A percentile compares a stretch with the other conserved stretches of the same genome.
These are phyloP conservation scores for Tyto alba DNA, from an alignment of 2,113 vertebrate species.

Conservation along the genomic window DNA sequence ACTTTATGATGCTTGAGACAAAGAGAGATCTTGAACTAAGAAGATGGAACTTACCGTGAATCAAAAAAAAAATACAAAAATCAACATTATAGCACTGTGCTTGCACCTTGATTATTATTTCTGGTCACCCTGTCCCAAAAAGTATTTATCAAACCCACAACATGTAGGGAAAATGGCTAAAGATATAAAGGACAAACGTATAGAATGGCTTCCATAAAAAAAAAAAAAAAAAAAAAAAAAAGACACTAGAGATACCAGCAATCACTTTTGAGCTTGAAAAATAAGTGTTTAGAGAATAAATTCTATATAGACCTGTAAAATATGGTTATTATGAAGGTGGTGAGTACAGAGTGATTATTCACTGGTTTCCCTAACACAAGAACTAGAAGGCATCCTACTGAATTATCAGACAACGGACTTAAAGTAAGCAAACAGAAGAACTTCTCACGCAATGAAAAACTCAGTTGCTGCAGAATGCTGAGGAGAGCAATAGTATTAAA, in stretches of 20 bases:
- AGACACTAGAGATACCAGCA: not conserved
- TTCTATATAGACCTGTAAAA: not conserved
- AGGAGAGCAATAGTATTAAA: not conserved
- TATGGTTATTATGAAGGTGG: not conserved
- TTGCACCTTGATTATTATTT: not conserved
- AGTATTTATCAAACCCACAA: not conserved
- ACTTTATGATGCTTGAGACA: not conserved
- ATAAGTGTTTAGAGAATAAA: not conserved
- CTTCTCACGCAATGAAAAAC: not conserved
- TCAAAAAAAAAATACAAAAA: not conserved
- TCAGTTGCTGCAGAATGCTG: not conserved
- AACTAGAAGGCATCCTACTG: not conserved
- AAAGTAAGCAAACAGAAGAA: not conserved
- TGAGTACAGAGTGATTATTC: not conserved
- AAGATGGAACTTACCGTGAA: rapidly evolving
- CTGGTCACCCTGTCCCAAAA: not conserved
- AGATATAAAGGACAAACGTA: not conserved
- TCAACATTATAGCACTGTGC: rapidly evolving
- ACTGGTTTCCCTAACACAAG: not conserved
- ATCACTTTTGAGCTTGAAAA: not conserved
- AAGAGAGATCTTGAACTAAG: not conserved
- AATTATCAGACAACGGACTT: not conserved
- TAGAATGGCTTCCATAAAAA: not conserved
- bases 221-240: not conserved
- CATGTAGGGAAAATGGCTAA: not conserved